Base-by-base conservation (phyloP, 1,140 invertebrate species). In the Pseudomyrmex concolor region DNA sequence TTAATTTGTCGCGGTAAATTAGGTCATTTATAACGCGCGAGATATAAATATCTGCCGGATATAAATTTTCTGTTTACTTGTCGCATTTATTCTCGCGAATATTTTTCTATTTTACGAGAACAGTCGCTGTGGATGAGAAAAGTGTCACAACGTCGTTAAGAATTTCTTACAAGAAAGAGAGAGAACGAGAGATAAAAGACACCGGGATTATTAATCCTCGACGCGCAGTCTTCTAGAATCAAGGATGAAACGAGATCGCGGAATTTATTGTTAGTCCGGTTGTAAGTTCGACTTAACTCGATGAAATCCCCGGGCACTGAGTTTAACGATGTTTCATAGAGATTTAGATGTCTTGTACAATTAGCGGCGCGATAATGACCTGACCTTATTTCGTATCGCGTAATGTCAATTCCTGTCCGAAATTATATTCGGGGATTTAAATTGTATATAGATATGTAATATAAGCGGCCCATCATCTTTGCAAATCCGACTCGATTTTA, bases 341-440 rank as follows among this genome's bases (percentile, higher is more conserved):
- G 48, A 81, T 81, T 62, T 60, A 60, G 22, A 60, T 81, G 55
- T 12, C 48, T 25, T 55, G 19, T 13, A 72, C n/a, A 81, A 72
- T 72, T 72, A 72, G 67, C 25, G 19, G 54, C 77, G 12, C 43
- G 45, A 12, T 60, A 81, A 71, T 81, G 68, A 60, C 13, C 43
- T 48, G 71, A 10, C 43, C 17, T 64, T 45, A 72, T 60, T 71
- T 80, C 54, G 77, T 50, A 80, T 71, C 34, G 43, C 77, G 54
- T 67, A 78, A 54, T 68, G 12, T 80, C 66, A 64, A 43, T 22
- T 34, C 13, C 3, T 4, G 22, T 66, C 7, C 51, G 51, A 60
- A 55, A 81, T 72, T 72, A 71, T 19, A 71, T 80, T 71, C 34
- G 25, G 10, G 22, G 19, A 50, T 80, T 60, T 48, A 76, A 76